These are phyloP conservation scores for Nipponia nippon DNA, from an alignment of 2,113 vertebrate genomes.

Conservation along the genomic window DNA sequence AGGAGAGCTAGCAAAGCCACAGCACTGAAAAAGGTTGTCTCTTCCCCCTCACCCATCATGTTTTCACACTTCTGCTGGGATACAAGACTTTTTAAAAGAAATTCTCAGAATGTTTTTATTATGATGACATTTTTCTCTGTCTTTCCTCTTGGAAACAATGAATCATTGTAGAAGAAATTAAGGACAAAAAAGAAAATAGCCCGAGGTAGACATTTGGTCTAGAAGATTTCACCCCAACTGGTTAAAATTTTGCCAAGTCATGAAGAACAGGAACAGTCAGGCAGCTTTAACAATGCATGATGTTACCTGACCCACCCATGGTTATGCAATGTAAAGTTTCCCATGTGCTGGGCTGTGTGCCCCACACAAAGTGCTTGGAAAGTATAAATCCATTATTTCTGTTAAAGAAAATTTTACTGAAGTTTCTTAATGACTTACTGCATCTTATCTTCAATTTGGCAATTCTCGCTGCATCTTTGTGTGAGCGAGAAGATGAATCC, in stretches of 20 bases:
- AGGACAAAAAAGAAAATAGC: not conserved
- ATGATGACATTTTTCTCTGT: not conserved
- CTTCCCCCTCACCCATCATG: not conserved
- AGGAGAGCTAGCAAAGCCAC: not conserved
- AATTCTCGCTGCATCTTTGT: not conserved
- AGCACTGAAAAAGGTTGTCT: not conserved
- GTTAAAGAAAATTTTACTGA: not conserved
- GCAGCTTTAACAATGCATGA: not conserved
- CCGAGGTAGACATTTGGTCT: not conserved
- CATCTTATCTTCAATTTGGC: not conserved
- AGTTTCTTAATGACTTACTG: not conserved
- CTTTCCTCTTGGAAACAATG: not conserved
- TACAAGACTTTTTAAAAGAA: not conserved
- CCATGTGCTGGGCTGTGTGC: not conserved
- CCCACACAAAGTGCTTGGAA: not conserved
- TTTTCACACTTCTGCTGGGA: not conserved
- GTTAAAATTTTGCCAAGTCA: not conserved
- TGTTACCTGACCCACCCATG: not conserved
- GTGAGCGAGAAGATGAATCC: not conserved
- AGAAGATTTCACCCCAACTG: not conserved
- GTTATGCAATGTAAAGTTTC: not conserved
- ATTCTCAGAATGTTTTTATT: not conserved
- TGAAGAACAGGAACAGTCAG: accelerated
- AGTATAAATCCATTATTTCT: not conserved
- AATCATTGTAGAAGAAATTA: not conserved